Percentiles rank a stretch among this genome's conserved stretches.
Evolutionary conservation across 2,797 vertebrate genomes (phyloP).

Genomic region (Pangasius larnaudii): DNA sequence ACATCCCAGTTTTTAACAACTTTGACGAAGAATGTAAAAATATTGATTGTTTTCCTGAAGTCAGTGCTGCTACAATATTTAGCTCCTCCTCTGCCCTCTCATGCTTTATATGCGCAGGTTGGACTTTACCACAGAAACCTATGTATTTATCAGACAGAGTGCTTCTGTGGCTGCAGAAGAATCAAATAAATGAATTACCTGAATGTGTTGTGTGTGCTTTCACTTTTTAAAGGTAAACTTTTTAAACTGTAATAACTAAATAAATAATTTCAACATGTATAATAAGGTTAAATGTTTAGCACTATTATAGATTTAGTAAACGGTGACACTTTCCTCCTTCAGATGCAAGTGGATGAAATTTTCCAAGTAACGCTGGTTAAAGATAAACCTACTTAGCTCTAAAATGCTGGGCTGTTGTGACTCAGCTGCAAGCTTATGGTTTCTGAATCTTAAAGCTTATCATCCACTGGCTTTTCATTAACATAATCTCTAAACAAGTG

Average conservation of each 20-base stretch:
- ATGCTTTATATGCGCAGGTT: background rate
- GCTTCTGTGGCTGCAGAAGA: background rate
- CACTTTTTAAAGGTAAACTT: background rate
- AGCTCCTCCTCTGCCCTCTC: background rate
- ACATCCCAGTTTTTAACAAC: background rate
- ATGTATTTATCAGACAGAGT: background rate
- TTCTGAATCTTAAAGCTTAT: conserved; percentile 5
- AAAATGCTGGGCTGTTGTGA: background rate
- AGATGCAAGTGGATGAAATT: background rate
- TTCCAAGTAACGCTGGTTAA: background rate
- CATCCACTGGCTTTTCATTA: conserved; percentile 16
- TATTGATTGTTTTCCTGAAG: background rate
- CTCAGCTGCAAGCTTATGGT: background rate
- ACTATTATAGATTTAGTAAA: background rate
- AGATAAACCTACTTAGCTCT: background rate
- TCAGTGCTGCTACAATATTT: background rate
- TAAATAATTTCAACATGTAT: background rate
- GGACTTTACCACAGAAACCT: background rate
- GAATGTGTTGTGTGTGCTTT: background rate
- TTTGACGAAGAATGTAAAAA: background rate
- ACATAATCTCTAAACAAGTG: background rate
- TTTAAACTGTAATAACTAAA: background rate
- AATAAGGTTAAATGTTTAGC: background rate
- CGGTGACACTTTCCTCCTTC: background rate
- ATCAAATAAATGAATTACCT: background rate